Conservation (phyloP, 2,113 vertebrate genomes). For the Channa maculata region DNA sequence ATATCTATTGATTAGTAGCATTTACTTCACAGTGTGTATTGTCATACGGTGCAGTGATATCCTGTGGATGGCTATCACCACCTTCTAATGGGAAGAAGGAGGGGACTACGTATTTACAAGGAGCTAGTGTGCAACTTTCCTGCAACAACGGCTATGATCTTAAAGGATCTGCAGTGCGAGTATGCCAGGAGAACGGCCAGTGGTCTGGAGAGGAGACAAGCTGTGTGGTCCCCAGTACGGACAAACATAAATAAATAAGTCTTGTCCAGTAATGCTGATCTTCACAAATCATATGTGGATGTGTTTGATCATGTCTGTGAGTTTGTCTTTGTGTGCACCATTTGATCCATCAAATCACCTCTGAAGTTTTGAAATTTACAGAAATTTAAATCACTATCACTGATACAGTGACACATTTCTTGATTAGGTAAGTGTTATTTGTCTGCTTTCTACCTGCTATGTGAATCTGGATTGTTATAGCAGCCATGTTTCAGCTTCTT, state of each 20-base stretch:
- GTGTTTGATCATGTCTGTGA: slow-evolving; percentile 1
- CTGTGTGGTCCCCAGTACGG: slow-evolving; percentile 77
- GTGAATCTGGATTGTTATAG: too few species aligned
- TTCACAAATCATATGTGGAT: slow-evolving; percentile 38
- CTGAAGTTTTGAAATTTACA: not conserved
- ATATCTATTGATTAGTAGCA: not conserved
- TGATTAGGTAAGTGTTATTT: too few species aligned
- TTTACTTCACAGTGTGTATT: not conserved
- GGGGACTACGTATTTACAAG: slow-evolving; percentile 84
- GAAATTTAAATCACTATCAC: too few species aligned
- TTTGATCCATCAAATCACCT: slow-evolving; percentile 32
- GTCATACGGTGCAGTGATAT: slow-evolving; percentile 80
- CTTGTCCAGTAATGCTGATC: slow-evolving; percentile 8
- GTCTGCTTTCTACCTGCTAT: too few species aligned
- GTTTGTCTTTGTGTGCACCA: not conserved
- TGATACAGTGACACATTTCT: too few species aligned
- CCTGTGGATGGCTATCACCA: slow-evolving; percentile 88
- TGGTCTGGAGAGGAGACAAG: slow-evolving; percentile 84
- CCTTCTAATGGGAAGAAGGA: slow-evolving; percentile 87
- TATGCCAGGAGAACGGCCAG: slow-evolving; percentile 81
- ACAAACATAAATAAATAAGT: slow-evolving; percentile 20
- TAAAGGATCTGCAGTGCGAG: slow-evolving; percentile 78
- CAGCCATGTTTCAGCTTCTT: too few species aligned
- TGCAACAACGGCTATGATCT: slow-evolving; percentile 84
- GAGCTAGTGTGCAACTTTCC: slow-evolving; percentile 80